phyloP scores from a whole-genome alignment of 2,888 invertebrate genomes.

The Temnothorax ravouxi region DNA sequence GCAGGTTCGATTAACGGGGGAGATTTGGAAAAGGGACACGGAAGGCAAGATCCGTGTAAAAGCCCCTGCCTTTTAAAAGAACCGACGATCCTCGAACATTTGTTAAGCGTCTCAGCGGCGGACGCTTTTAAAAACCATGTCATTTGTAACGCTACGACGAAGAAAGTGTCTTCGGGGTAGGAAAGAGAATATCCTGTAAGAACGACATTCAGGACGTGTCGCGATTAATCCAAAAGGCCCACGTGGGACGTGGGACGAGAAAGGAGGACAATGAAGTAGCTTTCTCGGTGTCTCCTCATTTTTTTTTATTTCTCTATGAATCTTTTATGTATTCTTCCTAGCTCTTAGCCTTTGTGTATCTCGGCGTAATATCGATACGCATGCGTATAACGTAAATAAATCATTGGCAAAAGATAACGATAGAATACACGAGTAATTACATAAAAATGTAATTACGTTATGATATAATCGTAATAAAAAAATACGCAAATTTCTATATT shows the following conservation, averaged over 20 bases:
- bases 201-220: constrained; percentile 73
- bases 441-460: background rate
- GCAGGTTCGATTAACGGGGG: constrained; percentile 69
- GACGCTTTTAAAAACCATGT: constrained; percentile 73
- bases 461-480: background rate
- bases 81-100: constrained; percentile 71
- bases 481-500: background rate
- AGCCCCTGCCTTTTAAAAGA: constrained; percentile 67
- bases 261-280: constrained; percentile 49
- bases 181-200: constrained; percentile 61
- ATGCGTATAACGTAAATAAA: background rate
- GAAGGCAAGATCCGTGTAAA: constrained; percentile 45
- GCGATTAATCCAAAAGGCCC: constrained; percentile 79
- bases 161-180: constrained; percentile 60
- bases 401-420: background rate
- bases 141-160: constrained; percentile 77
- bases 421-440: background rate
- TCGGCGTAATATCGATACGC: background rate
- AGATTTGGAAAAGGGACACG: constrained; percentile 45
- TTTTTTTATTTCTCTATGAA: constrained; percentile 41
- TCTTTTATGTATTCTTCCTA: constrained; percentile 18
- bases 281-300: constrained; percentile 44
- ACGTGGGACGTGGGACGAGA: constrained; percentile 63
- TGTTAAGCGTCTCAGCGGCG: constrained; percentile 68
- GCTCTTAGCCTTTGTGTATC: too few species aligned